Conservation (phyloP, 2,113 vertebrate genomes). For the Sorex araneus region DNA sequence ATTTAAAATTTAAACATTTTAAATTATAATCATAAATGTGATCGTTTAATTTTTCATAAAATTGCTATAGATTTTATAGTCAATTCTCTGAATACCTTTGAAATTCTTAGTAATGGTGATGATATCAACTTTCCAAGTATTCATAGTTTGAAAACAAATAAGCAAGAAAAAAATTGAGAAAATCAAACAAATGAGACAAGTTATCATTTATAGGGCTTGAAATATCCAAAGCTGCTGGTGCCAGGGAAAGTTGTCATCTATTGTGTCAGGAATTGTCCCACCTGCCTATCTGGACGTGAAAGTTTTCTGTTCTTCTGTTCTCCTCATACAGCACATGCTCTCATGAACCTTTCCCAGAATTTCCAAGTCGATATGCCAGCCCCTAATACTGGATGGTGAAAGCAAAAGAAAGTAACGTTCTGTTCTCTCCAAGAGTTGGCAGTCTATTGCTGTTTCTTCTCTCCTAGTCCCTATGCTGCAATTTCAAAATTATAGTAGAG, state of each 20-base stretch:
- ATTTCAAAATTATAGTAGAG: conserved; percentile 4
- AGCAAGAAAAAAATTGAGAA: neutral
- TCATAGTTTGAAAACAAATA: conserved; percentile 16
- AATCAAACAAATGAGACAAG: neutral
- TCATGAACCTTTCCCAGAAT: neutral
- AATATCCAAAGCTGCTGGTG: neutral
- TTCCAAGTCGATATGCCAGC: neutral
- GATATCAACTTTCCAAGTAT: neutral
- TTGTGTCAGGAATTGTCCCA: no score
- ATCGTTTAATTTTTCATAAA: neutral
- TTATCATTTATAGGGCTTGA: neutral
- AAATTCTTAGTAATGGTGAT: neutral
- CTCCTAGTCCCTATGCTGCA: neutral
- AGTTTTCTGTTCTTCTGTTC: neutral
- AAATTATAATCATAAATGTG: neutral
- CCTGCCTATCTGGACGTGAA: neutral
- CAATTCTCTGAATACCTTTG: neutral
- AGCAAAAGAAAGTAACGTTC: neutral
- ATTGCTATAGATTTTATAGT: neutral
- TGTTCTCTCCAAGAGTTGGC: neutral
- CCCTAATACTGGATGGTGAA: neutral
- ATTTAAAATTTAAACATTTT: neutral
- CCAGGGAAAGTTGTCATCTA: neutral
- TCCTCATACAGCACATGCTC: neutral
- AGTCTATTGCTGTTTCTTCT: neutral